Conservation (phyloP, 2,113 vertebrate species). For the Dromiciops gliroides region DNA sequence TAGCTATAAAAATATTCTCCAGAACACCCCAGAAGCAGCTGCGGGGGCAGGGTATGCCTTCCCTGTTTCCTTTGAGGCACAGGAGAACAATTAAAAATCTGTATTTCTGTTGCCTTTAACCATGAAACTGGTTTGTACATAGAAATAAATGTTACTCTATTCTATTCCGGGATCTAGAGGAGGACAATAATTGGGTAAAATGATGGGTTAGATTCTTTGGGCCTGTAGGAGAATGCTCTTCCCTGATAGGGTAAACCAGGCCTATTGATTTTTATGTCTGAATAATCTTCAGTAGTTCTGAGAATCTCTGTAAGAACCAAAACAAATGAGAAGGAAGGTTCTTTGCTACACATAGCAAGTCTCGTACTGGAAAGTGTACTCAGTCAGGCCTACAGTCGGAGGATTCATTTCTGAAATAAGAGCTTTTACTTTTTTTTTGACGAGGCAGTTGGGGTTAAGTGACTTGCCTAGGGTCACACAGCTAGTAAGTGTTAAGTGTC, state of each 20-base stretch:
- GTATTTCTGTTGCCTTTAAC: not conserved
- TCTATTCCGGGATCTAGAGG: not conserved
- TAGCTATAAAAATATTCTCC: not conserved
- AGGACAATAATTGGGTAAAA: not conserved
- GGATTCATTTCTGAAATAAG: not conserved
- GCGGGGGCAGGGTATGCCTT: too few relatives aligned
- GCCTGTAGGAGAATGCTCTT: not conserved
- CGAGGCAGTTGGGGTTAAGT: too few relatives aligned
- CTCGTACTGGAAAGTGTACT: not conserved
- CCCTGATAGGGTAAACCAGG: not conserved
- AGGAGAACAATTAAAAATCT: not conserved
- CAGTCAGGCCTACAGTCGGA: not conserved
- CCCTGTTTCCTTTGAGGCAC: not conserved
- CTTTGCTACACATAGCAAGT: not conserved
- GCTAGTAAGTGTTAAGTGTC: too few relatives aligned
- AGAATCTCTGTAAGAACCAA: not conserved
- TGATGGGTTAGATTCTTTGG: not conserved
- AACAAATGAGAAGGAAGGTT: not conserved
- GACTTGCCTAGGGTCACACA: too few relatives aligned
- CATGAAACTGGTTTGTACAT: not conserved
- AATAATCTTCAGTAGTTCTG: not conserved
- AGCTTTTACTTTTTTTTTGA: not conserved
- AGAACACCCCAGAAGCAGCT: not conserved
- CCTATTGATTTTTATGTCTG: not conserved
- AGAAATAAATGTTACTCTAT: not conserved